Base-by-base conservation (phyloP, 2,888 invertebrate species). In the Periphyllus acericola region DNA sequence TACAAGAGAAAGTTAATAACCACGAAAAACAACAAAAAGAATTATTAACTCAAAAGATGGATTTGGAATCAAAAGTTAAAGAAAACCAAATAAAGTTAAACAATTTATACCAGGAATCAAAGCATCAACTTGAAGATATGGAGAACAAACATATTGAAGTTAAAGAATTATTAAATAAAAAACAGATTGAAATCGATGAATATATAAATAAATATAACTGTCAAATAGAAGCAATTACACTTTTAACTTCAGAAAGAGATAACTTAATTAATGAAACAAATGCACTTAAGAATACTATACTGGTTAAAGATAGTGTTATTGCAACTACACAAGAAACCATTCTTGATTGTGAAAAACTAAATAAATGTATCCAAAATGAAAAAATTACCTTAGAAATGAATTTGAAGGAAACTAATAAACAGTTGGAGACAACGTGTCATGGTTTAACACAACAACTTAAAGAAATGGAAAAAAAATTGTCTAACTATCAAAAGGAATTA, bases 181-280 rank as follows among this genome's bases (percentile, higher is more conserved):
- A 60, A 34, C 29, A 80, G 19, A 29, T 40, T 55, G 80, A 87
- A 74, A 8, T 87, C 1, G 25, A 72, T 80, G 60, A 87, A 60
- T 40, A 74, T 25, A 11, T 60, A 55, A 40, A 2, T n/a, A 80
- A 74, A 72, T 40, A 19, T 25, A 40, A 72, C 32, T 36, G n/a
- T 25, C 72, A 60, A 2, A 19, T 36, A 1, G 32, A 87, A 72
- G n/a, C 25, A 25, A 34, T 81, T 74, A 32, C 19, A 32, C 14
- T 66, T 60, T 81, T 87, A 74, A 87, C 34, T 21, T 60, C 60
- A 25, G 74, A 87, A 80, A 80, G 21, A 80, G 72, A 87, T 72
- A 74, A 87, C 17, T 87, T 80, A 8, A 36, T 60, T 74, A 80
- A 80, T 60, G 80, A 80, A 74, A 74, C 3, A 29, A 72, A 80